These are phyloP conservation scores for Brachystomella parvula DNA, from an alignment of 1,140 invertebrate species.

Conservation along the genomic window DNA sequence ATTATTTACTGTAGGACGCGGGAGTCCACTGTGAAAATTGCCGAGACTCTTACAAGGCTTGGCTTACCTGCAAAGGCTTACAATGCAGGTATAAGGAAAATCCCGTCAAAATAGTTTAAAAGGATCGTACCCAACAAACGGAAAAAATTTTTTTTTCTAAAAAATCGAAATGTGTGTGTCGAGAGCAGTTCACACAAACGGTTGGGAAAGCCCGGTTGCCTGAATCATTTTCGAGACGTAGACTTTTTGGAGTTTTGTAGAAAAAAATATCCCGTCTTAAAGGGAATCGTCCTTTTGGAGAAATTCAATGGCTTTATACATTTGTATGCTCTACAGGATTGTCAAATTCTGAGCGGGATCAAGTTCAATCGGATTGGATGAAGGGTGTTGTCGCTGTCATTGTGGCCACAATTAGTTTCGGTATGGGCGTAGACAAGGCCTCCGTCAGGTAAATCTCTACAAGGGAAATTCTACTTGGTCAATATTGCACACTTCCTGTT, in stretches of 20 bases:
- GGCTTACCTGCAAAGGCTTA: slow-evolving; percentile 54
- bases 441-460: slow-evolving; percentile 52
- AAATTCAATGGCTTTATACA: no score
- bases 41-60: slow-evolving; percentile 47
- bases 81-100: slow-evolving; percentile 50
- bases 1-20: slow-evolving; percentile 63
- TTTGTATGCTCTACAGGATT: no score
- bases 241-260: no score
- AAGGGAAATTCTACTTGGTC: slow-evolving; percentile 25
- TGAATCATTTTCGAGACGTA: no score
- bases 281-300: no score
- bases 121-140: no score
- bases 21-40: slow-evolving; percentile 57
- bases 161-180: no score
- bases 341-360: slow-evolving; percentile 45
- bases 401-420: slow-evolving; percentile 60
- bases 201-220: no score
- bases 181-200: no score
- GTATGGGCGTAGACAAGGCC: slow-evolving; percentile 66
- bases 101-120: no score
- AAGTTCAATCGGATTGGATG: slow-evolving; percentile 60
- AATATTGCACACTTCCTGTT: slow-evolving; percentile 29
- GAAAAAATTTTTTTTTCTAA: no score
- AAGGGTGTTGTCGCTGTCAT: slow-evolving; percentile 54
- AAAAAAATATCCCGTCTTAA: no score